Evolutionary conservation across 2,797 vertebrate species (phyloP).

Genomic region (Microctenopoma steveboyesi): DNA sequence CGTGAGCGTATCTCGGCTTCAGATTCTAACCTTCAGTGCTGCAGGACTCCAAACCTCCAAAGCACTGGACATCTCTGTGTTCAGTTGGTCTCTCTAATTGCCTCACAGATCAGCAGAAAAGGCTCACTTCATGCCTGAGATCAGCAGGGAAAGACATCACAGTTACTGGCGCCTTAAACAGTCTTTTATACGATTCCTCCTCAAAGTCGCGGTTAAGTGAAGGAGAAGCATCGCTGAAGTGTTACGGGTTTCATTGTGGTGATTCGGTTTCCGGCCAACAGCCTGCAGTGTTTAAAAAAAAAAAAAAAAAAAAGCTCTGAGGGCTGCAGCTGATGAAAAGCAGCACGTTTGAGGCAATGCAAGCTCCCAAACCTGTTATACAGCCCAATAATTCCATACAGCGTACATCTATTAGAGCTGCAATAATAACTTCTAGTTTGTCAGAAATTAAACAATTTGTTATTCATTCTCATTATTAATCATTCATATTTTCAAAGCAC

Average conservation of each 20-base stretch:
- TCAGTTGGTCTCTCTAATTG: slow-evolving; percentile 32
- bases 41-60: slow-evolving; percentile 5
- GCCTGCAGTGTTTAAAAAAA: background rate
- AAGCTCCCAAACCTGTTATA: background rate
- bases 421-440: background rate
- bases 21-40: background rate
- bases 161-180: slow-evolving; percentile 12
- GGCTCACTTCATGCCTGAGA: slow-evolving; percentile 5
- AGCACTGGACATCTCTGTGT: slow-evolving; percentile 19
- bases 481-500: background rate
- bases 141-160: slow-evolving; percentile 21
- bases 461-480: no score
- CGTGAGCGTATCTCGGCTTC: background rate
- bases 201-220: background rate
- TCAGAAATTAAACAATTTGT: background rate
- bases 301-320: background rate
- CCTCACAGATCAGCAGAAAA: slow-evolving; percentile 42
- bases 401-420: background rate
- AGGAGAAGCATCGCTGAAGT: slow-evolving; percentile 6
- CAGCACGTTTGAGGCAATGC: background rate
- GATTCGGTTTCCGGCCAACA: background rate
- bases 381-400: no score
- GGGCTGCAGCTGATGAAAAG: background rate
- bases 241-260: slow-evolving; percentile 2
- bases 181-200: slow-evolving; percentile 1